Evolutionary conservation across 2,888 invertebrate genomes (phyloP), one percentile per base, ranked within the genome.

Genomic region (Prionchulus punctatus): DNA sequence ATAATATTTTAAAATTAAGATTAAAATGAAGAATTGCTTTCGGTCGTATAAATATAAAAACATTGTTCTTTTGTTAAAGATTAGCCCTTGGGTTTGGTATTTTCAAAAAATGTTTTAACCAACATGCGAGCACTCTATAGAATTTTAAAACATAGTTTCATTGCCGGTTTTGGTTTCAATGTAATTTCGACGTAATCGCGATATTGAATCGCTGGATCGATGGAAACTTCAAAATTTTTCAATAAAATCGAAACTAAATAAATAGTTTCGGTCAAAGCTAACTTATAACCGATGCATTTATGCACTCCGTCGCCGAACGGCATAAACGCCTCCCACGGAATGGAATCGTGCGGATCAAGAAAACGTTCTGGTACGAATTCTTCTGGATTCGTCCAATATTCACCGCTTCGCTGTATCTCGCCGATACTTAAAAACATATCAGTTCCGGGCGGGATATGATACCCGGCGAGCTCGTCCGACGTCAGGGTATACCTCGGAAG

Each of bases 221-320:
- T n/a, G n/a, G n/a, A n/a, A 51, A 51, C 21, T 25, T 27, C 7
- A 28, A 26, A 51, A 7, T 12, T 21, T 4, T 27, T 18, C 7
- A 51, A 7, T 30, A 51, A 51, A 23, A 7, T 28, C 3, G 51
- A 7, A 7, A 51, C 7, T 7, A 28, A n/a, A n/a, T 25, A 7
- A 7, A 28, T 30, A 23, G 27, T 51, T 51, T 51, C 51, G 7
- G 26, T 7, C 15, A 51, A 7, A 3, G 51, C 51, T n/a, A 51
- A 51, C 30, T 30, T 3, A 25, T 51, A 25, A 23, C 51, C 51
- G 7, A 51, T 4, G 27, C 51, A 51, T 51, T 51, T 51, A 28
- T 51, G 51, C 3, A 27, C 7, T 7, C 51, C 51, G 51, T 51
- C 51, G 3, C 21, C 30, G n/a, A 51, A 51, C 26, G 51, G 51